Evolutionary conservation across 2,797 vertebrate species (phyloP), one percentile per base, ranked within the genome.

Genomic region (Petrocephalus schoutedeni): DNA sequence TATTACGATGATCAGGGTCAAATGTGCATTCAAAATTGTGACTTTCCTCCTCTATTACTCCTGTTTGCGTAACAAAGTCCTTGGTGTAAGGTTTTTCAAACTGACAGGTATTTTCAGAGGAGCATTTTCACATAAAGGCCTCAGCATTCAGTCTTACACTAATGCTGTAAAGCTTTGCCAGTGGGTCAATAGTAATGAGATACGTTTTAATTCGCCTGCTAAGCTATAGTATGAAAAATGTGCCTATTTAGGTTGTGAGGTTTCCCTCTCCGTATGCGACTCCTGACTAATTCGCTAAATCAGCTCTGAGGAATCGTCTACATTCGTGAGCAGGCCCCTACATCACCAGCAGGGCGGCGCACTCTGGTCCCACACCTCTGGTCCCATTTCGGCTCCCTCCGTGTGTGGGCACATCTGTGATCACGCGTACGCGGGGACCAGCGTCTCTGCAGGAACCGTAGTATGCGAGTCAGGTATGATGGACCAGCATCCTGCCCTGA

Each of bases 181-280:
- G 71, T 77, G 71, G 71, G 36, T 77, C 71, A 77, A 45, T 77
- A 77, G 71, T 36, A 36, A 77, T 77, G 28, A 77, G 71, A 77
- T 41, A 45, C 71, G 1, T 77, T 45, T 77, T 77, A 77, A 77
- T 77, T 77, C 0, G 6, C 41, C 71, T 4, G 71, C 71, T 45
- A 77, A 41, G 28, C 32, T 77, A 77, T 45, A 77, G 71, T 77
- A 45, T 77, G 71, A 77, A 36, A 77, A 45, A 77, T 45, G 32
- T 77, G 41, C 71, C 36, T 45, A 77, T 32, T 77, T 36, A 16
- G 16, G 12, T 32, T 45, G 36, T 77, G 36, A 77, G 36, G 23
- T 77, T 77, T 77, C 36, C 41, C 41, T 8, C 36, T 77, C 71
- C 16, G 23, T 77, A 77, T 1, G 71, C 32, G 36, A 45, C 36